Conservation (phyloP, 2,888 invertebrate species). For the Ganaspis brasiliensis region DNA sequence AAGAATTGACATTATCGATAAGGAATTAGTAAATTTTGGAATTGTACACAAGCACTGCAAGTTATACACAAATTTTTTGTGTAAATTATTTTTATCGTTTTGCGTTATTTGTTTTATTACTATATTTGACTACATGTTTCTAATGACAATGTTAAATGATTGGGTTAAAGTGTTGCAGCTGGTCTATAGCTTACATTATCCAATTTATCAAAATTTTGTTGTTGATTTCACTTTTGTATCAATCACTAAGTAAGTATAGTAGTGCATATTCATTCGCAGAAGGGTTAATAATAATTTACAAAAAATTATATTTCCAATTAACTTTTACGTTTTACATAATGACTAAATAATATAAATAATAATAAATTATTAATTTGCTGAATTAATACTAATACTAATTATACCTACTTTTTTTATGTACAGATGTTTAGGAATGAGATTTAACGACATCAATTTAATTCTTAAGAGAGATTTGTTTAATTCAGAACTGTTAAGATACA, state of each 20-base stretch:
- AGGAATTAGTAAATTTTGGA: background rate
- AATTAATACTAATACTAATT: too few relatives aligned
- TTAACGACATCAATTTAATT: slow-evolving; percentile 3
- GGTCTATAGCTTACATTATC: background rate
- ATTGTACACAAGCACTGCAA: background rate
- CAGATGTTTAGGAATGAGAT: too few relatives aligned
- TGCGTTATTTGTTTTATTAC: background rate
- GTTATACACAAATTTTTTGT: background rate
- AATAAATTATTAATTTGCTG: too few relatives aligned
- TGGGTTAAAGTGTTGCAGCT: background rate
- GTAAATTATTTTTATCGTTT: background rate
- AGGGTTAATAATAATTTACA: too few relatives aligned
- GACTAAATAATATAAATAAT: too few relatives aligned
- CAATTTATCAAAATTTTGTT: slow-evolving; percentile 3
- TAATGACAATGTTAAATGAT: background rate
- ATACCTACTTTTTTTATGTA: background rate
- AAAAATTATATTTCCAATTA: too few relatives aligned
- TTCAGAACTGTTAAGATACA: background rate
- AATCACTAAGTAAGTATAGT: background rate
- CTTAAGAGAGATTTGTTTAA: background rate
- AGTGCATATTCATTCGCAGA: too few relatives aligned
- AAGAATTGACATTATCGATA: slow-evolving; percentile 1
- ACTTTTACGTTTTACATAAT: too few relatives aligned
- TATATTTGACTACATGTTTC: background rate
- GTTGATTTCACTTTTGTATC: slow-evolving; percentile 5